Percentiles rank a stretch among this genome's conserved stretches.
Evolutionary conservation across 2,113 vertebrate species (phyloP).

Genomic region (Phycodurus eques): DNA sequence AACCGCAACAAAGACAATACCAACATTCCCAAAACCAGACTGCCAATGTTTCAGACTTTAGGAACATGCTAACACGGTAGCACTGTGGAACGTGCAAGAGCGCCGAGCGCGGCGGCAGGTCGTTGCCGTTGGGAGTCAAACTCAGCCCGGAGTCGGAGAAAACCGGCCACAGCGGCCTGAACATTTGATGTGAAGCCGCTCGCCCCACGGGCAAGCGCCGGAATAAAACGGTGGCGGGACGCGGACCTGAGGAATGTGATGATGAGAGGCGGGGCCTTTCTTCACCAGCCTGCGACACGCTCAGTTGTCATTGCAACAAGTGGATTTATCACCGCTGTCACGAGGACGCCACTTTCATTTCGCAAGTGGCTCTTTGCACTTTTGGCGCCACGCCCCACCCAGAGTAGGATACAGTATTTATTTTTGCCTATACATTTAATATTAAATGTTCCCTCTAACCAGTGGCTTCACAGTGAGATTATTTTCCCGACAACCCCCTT

Average conservation of each 20-base stretch:
- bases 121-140: conserved; percentile 7
- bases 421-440: conserved; percentile 35
- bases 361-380: conserved; percentile 45
- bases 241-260: conserved; percentile 16
- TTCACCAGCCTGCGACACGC: background rate
- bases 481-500: background rate
- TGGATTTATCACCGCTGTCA: conserved; percentile 39
- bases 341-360: conserved; percentile 22
- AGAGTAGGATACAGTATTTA: conserved; percentile 40
- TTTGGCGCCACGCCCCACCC: conserved; percentile 32
- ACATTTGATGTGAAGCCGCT: conserved; percentile 41
- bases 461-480: conserved; percentile 24
- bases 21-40: conserved; percentile 72
- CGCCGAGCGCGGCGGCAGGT: conserved; percentile 21
- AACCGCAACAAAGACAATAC: conserved; percentile 58
- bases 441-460: conserved; percentile 23
- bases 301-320: conserved; percentile 13
- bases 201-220: conserved; percentile 4
- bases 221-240: conserved; percentile 16
- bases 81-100: conserved; percentile 16
- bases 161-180: conserved; percentile 33
- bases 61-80: conserved; percentile 82
- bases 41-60: conserved; percentile 73
- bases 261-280: conserved; percentile 24
- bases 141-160: background rate